phyloP scores from a whole-genome alignment of 2,113 vertebrate species.

The Gavialis gangeticus region DNA sequence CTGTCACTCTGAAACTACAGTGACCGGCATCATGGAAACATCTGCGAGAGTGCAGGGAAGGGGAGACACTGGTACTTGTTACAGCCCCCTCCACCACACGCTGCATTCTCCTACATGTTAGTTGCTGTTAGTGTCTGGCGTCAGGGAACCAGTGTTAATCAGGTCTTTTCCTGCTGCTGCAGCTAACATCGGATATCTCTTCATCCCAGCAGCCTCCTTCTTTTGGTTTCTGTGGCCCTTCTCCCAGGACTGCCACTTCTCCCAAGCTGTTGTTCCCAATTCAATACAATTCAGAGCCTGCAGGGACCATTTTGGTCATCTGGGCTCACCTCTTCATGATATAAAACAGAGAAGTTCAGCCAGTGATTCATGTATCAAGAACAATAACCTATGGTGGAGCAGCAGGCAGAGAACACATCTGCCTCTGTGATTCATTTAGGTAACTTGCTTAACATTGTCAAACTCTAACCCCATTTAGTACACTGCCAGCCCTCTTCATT shows the following conservation, averaged over 20 bases:
- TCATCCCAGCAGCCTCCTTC: background rate
- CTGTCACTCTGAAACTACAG: background rate
- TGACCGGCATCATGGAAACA: background rate
- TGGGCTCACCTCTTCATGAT: background rate
- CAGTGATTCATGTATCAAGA: background rate
- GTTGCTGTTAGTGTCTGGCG: background rate
- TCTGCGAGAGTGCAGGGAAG: background rate
- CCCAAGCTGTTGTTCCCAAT: background rate
- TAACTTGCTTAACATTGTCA: background rate
- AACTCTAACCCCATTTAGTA: background rate
- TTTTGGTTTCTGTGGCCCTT: background rate
- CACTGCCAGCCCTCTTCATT: too few relatives aligned
- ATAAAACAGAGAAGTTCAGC: background rate
- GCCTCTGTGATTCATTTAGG: background rate
- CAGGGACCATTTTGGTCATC: background rate
- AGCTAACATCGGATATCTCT: background rate
- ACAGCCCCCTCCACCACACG: background rate
- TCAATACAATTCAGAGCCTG: background rate
- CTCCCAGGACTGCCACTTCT: background rate
- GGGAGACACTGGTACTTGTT: background rate
- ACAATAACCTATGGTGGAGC: background rate
- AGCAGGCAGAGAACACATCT: background rate
- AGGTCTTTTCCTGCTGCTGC: background rate
- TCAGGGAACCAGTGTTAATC: background rate
- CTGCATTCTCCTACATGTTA: background rate